A percentile compares a stretch with the other conserved stretches of the same genome.
phyloP scores from a whole-genome alignment of 2,113 vertebrate species.

The Thomomys bottae region DNA sequence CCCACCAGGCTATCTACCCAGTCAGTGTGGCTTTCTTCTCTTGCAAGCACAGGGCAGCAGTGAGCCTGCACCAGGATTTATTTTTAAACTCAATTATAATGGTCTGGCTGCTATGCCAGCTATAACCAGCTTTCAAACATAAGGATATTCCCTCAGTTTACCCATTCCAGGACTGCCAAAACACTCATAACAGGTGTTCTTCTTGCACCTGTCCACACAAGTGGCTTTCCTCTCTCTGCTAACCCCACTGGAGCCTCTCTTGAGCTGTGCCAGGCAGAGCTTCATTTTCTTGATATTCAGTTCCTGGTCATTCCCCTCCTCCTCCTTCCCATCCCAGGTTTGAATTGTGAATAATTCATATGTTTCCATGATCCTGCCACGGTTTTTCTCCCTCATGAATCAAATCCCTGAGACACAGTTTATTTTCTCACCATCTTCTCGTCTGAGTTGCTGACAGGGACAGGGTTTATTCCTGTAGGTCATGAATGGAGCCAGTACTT shows the following conservation, averaged over 20 bases:
- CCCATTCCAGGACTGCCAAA: neutral
- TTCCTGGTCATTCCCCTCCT: neutral
- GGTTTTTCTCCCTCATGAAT: constrained; percentile 57
- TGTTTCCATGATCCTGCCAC: constrained; percentile 59
- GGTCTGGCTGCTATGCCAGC: neutral
- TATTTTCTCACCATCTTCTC: constrained; percentile 63
- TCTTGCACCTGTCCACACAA: neutral
- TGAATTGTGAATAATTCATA: constrained; percentile 70
- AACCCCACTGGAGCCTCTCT: neutral
- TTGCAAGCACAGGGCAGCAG: neutral
- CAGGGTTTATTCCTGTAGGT: constrained; percentile 55
- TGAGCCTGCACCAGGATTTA: neutral
- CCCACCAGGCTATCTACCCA: neutral
- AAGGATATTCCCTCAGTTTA: neutral
- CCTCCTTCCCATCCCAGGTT: neutral
- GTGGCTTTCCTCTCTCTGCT: neutral
- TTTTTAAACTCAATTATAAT: constrained; percentile 27
- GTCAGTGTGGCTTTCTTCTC: neutral
- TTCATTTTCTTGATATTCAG: constrained; percentile 1
- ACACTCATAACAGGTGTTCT: neutral
- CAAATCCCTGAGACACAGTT: constrained; percentile 64
- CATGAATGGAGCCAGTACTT: neutral
- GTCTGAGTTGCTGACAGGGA: constrained; percentile 38
- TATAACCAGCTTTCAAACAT: neutral
- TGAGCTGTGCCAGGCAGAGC: neutral